A percentile compares a stretch with the other conserved stretches of the same genome.
phyloP scores from a whole-genome alignment of 2,888 invertebrate genomes.

The Lasioglossum pauxillum region DNA sequence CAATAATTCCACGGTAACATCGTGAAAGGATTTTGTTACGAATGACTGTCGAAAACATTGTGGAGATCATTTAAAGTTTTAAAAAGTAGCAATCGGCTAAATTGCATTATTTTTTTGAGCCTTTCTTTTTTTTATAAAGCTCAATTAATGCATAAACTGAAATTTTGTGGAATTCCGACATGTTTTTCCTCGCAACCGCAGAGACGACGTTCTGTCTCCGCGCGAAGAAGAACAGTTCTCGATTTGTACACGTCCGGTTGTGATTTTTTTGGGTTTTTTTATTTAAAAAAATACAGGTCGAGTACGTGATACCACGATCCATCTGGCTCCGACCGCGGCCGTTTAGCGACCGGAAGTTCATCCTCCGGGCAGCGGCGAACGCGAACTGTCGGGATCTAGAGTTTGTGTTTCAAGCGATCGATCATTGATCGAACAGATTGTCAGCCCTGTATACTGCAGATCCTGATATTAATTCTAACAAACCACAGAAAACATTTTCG shows the following conservation, averaged over 20 bases:
- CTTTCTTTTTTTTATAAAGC: too few relatives aligned
- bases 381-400: conserved; percentile 15
- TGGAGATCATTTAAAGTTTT: not conserved
- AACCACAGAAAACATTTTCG: not conserved
- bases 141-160: too few relatives aligned
- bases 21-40: not conserved
- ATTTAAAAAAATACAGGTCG: conserved; percentile 60
- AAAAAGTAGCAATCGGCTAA: too few relatives aligned
- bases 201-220: not conserved
- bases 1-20: not conserved
- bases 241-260: not conserved
- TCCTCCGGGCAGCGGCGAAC: conserved; percentile 38
- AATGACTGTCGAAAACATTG: not conserved
- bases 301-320: conserved; percentile 42
- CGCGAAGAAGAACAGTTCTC: not conserved
- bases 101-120: too few relatives aligned
- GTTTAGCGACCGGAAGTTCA: conserved; percentile 26
- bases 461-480: not conserved
- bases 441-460: not conserved
- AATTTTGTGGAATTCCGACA: too few relatives aligned
- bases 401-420: not conserved
- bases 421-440: not conserved
- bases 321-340: conserved; percentile 23
- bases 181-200: too few relatives aligned
- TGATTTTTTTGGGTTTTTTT: conserved; percentile 9